These are phyloP conservation scores for Halcyon malimbica DNA, from an alignment of 2,113 vertebrate genomes.

Conservation along the genomic window DNA sequence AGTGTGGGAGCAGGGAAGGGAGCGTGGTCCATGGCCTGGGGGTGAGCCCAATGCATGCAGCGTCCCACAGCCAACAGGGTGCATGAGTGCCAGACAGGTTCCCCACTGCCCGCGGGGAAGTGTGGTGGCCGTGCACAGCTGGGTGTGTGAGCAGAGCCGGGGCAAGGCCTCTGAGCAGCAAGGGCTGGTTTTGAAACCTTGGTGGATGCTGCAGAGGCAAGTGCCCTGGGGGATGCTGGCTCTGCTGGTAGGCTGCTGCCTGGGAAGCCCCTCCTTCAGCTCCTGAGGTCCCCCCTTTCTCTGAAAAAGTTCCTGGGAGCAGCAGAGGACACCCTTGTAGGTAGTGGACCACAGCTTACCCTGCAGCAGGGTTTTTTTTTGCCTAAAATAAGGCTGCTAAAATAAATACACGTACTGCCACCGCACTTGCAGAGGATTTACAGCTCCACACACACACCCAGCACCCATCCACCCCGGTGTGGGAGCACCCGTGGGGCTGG, in stretches of 20 bases:
- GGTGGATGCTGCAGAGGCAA: background rate
- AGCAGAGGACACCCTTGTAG: background rate
- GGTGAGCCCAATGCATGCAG: fast-evolving
- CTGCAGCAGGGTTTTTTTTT: background rate
- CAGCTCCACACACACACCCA: fast-evolving
- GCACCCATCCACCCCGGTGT: background rate
- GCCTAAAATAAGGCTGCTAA: constrained; percentile 14
- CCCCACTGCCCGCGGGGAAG: background rate
- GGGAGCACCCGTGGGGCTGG: background rate
- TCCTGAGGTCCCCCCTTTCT: background rate
- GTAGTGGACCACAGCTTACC: background rate
- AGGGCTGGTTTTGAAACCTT: background rate
- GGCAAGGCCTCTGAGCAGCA: background rate
- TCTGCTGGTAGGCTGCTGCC: background rate
- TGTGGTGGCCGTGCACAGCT: fast-evolving
- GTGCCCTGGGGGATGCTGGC: background rate
- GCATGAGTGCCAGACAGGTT: background rate
- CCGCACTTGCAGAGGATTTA: fast-evolving
- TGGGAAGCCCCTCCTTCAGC: background rate
- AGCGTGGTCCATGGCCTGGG: fast-evolving
- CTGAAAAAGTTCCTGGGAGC: background rate
- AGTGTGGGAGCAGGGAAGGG: background rate
- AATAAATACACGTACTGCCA: background rate
- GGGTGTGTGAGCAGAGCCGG: background rate
- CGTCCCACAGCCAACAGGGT: background rate